These are phyloP conservation scores for Cynopterus brachyotis DNA, from an alignment of 2,113 vertebrate species.

Conservation along the genomic window DNA sequence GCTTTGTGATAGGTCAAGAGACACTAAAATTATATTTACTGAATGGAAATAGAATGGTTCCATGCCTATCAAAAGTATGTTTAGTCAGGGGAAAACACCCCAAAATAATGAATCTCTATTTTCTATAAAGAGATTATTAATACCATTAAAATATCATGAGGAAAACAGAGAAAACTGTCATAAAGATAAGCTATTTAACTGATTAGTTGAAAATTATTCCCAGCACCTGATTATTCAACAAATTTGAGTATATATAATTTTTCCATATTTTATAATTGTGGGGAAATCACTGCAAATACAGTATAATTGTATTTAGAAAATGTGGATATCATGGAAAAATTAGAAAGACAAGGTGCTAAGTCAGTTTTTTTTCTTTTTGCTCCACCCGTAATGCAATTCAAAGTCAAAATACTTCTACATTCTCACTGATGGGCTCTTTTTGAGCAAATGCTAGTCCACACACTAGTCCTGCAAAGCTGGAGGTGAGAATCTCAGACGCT, in stretches of 20 bases:
- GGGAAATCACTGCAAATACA: background rate
- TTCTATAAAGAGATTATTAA: background rate
- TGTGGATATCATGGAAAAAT: background rate
- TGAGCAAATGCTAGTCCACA: background rate
- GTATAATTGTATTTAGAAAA: background rate
- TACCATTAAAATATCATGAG: slow-evolving; percentile 1
- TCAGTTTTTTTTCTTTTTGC: background rate
- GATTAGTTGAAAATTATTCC: background rate
- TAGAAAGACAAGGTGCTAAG: accelerated
- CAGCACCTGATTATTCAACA: slow-evolving; percentile 34
- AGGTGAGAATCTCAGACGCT: background rate
- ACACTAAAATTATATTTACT: slow-evolving; percentile 88
- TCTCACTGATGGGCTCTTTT: background rate
- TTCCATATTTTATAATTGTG: background rate
- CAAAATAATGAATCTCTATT: background rate
- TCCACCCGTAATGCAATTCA: accelerated
- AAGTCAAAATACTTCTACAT: background rate
- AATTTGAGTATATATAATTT: slow-evolving; percentile 26
- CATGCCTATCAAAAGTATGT: slow-evolving; percentile 88
- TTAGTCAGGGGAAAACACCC: slow-evolving; percentile 83
- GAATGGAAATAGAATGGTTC: slow-evolving; percentile 89
- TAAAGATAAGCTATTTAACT: slow-evolving; percentile 26
- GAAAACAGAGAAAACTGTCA: background rate
- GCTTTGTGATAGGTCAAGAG: slow-evolving; percentile 85
- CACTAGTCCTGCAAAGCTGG: background rate